A percentile compares a stretch with the other conserved stretches of the same genome.
Evolutionary conservation across 1,140 invertebrate genomes (phyloP).

Genomic region (Semibalanus balanoides): DNA sequence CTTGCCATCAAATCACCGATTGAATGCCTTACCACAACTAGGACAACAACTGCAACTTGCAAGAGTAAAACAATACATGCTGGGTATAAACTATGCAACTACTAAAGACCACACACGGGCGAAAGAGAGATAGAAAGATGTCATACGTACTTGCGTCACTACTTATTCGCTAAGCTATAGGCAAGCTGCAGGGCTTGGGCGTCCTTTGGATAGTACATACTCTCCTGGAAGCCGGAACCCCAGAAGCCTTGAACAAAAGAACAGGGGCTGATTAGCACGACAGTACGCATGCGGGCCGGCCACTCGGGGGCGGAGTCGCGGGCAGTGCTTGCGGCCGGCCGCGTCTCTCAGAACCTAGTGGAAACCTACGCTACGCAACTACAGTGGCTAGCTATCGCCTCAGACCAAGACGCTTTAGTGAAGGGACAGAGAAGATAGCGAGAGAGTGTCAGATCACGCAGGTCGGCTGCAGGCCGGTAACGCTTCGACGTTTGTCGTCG

Average conservation of each 20-base stretch:
- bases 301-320: background rate
- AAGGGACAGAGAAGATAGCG: background rate
- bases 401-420: background rate
- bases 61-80: background rate
- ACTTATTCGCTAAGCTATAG: conserved; percentile 2
- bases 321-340: too few species aligned
- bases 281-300: background rate
- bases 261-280: background rate
- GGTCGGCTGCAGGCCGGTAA: too few species aligned
- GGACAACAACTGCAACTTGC: too few species aligned
- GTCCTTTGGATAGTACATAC: conserved; percentile 3
- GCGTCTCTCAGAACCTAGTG: background rate
- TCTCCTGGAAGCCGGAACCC: background rate
- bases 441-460: background rate
- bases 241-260: conserved; percentile 5
- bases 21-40: too few species aligned
- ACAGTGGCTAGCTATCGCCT: background rate
- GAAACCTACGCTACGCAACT: background rate
- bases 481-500: background rate
- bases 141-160: background rate
- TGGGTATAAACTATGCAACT: background rate
- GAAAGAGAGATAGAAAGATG: background rate
- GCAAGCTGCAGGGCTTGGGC: background rate
- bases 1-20: too few species aligned
- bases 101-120: background rate